Evolutionary conservation across 2,888 invertebrate species (phyloP), one percentile per base, ranked within the genome.

Genomic region (Melinaea marsaeus): DNA sequence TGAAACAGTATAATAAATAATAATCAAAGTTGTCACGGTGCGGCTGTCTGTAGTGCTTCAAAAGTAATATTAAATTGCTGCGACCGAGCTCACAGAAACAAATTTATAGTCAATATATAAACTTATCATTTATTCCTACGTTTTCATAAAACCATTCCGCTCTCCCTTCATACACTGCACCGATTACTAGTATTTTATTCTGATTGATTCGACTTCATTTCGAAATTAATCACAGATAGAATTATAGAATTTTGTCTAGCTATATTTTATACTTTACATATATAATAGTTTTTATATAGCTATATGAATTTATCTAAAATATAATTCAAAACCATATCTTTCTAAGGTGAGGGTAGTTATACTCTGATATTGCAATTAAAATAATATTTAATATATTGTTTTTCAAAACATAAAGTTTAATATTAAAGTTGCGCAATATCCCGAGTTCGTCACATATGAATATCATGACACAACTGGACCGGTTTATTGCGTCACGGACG

Each of bases 401-500:
- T 46, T 35, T 47, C 37, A 37, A 47, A n/a, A 47, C 56, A 62
- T 56, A 48, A 54, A 57, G 22, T 64, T 67, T 68, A 71, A 65
- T 62, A 65, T 61, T 58, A 64, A 75, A 71, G 71, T 74, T 75
- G 75, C 77, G 76, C 77, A 74, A 79, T 80, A 80, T 79, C 71
- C 72, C 70, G 74, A 79, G 79, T 83, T 80, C 83, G 84, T 85
- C 84, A 81, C 83, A 84, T 83, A 86, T 88, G 86, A 85, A 85
- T 84, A 86, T 86, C 84, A 88, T 84, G 83, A 80, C 79, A 85
- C 83, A 85, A 86, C 80, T 78, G 76, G 79, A 79, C 79, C 74
- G 77, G 84, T 88, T 88, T 88, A 88, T 88, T 88, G 84, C 88
- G 61, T 66, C 77, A 73, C 82, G 80, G 84, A 83, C 86, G 79